phyloP scores from a whole-genome alignment of 2,113 vertebrate species.

The Bos taurus region DNA sequence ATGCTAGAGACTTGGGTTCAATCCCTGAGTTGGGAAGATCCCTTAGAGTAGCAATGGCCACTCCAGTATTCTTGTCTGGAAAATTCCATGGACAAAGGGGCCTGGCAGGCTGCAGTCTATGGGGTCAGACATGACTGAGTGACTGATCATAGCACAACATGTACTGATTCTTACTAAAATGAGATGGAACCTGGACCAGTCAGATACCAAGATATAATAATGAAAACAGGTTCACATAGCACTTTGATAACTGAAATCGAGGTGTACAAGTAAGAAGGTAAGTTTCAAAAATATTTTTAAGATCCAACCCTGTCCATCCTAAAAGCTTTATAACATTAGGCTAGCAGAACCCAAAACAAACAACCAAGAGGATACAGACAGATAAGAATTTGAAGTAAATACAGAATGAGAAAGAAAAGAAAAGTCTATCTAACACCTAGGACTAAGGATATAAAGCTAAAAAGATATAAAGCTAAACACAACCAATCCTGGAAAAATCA shows the following conservation, averaged over 20 bases:
- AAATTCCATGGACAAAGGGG: background rate
- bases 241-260: background rate
- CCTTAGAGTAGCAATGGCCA: background rate
- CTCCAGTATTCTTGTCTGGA: background rate
- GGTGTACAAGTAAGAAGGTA: background rate
- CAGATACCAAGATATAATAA: background rate
- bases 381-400: background rate
- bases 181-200: background rate
- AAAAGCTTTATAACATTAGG: background rate
- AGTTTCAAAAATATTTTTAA: background rate
- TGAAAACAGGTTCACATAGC: background rate
- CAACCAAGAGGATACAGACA: background rate
- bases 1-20: background rate
- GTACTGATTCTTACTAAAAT: background rate
- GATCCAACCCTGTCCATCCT: background rate
- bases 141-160: background rate
- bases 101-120: background rate
- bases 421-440: constrained; percentile 23
- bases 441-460: background rate
- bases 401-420: constrained; percentile 45
- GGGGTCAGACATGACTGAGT: background rate
- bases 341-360: constrained; percentile 22
- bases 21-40: background rate
- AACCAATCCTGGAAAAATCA: constrained; percentile 40
- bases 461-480: constrained; percentile 8